These are phyloP conservation scores for Onychostoma macrolepis DNA, from an alignment of 2,113 vertebrate genomes.

Conservation along the genomic window DNA sequence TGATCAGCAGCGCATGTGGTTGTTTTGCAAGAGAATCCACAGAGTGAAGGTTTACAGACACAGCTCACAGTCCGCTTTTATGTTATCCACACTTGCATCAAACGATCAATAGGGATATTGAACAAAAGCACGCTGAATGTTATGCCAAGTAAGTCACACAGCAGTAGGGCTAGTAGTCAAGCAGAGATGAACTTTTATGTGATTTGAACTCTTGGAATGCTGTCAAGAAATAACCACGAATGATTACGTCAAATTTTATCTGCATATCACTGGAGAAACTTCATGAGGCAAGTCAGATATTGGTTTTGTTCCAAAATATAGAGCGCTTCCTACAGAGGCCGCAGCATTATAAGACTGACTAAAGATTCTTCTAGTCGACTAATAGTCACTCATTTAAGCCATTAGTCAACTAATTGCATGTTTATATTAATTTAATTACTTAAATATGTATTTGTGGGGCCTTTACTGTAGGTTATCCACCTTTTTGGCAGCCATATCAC, in stretches of 20 bases:
- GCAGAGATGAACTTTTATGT: background rate
- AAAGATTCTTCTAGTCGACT: no score
- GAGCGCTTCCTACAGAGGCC: background rate
- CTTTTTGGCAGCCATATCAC: no score
- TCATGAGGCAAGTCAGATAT: background rate
- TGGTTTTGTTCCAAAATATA: background rate
- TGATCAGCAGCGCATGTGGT: background rate
- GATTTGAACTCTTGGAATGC: background rate
- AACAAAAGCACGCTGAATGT: background rate
- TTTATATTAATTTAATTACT: no score
- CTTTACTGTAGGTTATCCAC: no score
- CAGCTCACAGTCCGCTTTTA: background rate
- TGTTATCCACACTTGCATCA: background rate
- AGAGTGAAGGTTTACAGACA: background rate
- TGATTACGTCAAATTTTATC: background rate
- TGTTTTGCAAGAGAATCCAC: slow-evolving; percentile 8
- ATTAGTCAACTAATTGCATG: no score
- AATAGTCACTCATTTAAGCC: no score
- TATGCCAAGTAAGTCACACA: slow-evolving; percentile 9
- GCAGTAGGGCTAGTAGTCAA: background rate
- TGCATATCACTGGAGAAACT: background rate
- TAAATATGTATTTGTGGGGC: no score
- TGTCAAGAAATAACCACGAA: background rate
- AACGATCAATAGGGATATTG: background rate
- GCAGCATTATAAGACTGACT: no score